These are phyloP conservation scores for Conops quadrifasciatus DNA, from an alignment of 2,888 invertebrate genomes.

Conservation along the genomic window DNA sequence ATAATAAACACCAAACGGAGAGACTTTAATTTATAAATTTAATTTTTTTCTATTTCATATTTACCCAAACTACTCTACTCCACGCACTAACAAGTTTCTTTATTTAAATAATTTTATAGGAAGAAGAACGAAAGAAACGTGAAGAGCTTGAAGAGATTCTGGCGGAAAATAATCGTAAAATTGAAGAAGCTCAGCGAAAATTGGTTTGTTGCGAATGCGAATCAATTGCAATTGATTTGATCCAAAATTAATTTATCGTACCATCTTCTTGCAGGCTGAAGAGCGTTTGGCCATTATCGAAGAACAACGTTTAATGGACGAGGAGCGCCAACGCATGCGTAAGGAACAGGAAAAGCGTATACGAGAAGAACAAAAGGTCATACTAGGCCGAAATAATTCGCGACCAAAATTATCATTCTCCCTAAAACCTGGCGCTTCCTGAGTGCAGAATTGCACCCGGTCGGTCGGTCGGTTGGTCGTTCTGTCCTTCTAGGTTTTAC, in stretches of 20 bases:
- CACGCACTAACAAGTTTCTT: constrained; percentile 22
- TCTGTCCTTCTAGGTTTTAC: neutral
- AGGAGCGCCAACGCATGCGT: constrained; percentile 90
- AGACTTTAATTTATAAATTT: constrained; percentile 28
- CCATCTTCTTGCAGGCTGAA: constrained; percentile 78
- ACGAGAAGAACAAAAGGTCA: constrained; percentile 96
- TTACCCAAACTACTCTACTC: constrained; percentile 25
- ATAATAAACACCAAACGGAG: constrained; percentile 9
- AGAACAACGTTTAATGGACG: constrained; percentile 95
- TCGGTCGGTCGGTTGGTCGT: neutral
- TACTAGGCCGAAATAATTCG: constrained; percentile 96
- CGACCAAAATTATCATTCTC: constrained; percentile 94
- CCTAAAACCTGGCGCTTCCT: constrained; percentile 79
- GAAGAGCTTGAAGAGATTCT: constrained; percentile 95
- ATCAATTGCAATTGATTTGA: neutral
- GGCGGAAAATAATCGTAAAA: constrained; percentile 97
- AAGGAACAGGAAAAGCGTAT: constrained; percentile 92
- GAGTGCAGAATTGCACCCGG: constrained; percentile 60
- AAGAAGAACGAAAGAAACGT: constrained; percentile 95
- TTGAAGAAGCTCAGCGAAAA: constrained; percentile 96
- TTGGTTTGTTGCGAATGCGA: constrained; percentile 74
- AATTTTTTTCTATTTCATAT: constrained; percentile 38
- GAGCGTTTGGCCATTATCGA: constrained; percentile 96
- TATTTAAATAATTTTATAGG: constrained; percentile 75
- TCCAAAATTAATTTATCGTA: constrained; percentile 25